A percentile compares a stretch with the other conserved stretches of the same genome.
Evolutionary conservation across 2,888 invertebrate species (phyloP).

Genomic region (Salpingus planirostris): DNA sequence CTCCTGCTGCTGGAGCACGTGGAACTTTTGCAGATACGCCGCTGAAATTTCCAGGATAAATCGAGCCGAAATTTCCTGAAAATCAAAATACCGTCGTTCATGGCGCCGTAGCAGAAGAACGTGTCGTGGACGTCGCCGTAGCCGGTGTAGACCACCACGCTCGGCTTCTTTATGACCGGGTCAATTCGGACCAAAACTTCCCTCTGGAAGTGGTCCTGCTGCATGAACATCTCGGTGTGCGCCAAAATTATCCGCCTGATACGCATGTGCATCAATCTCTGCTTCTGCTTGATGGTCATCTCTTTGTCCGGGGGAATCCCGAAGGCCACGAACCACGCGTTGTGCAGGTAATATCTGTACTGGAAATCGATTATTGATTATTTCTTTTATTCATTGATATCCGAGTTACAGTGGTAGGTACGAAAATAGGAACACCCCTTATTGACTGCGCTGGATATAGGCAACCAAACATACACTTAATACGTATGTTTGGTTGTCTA

Average conservation of each 20-base stretch:
- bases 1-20: slow-evolving; percentile 23
- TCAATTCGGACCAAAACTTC: slow-evolving; percentile 16
- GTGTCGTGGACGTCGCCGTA: slow-evolving; percentile 32
- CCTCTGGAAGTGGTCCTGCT: slow-evolving; percentile 31
- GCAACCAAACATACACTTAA: too few species aligned
- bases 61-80: too few species aligned
- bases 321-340: slow-evolving; percentile 33
- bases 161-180: slow-evolving; percentile 24
- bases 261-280: slow-evolving; percentile 35
- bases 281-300: slow-evolving; percentile 28
- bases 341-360: slow-evolving; percentile 29
- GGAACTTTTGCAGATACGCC: slow-evolving; percentile 30
- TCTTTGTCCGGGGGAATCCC: slow-evolving; percentile 24
- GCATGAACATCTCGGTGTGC: slow-evolving; percentile 34
- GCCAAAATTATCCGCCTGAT: slow-evolving; percentile 31
- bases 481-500: too few species aligned
- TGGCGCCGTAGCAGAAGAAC: slow-evolving; percentile 35
- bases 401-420: too few species aligned
- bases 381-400: too few species aligned
- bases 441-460: too few species aligned
- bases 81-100: slow-evolving; percentile 31
- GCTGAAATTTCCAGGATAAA: slow-evolving; percentile 21
- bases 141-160: slow-evolving; percentile 33
- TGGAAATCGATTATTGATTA: slow-evolving; percentile 14
- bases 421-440: too few species aligned